A percentile compares a stretch with the other conserved stretches of the same genome.
These are phyloP conservation scores for Diaphora mendica DNA, from an alignment of 2,888 invertebrate genomes.

Conservation along the genomic window DNA sequence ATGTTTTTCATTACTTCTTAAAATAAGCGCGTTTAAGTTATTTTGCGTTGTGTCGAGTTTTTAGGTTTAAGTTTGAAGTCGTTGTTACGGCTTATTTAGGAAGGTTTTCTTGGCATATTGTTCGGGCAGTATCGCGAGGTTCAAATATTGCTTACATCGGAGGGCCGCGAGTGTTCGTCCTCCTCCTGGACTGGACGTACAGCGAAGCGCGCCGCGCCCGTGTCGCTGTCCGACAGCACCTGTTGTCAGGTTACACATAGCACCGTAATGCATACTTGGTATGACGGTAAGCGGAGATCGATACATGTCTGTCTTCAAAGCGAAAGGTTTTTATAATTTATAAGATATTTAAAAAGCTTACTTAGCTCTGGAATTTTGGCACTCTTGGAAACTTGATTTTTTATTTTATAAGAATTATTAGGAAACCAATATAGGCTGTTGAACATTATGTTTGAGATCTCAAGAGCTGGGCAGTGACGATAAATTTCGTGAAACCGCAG, in stretches of 20 bases:
- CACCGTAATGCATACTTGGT: constrained; percentile 43
- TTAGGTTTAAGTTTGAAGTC: background rate
- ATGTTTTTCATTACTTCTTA: background rate
- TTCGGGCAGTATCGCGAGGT: constrained; percentile 23
- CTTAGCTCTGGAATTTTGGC: background rate
- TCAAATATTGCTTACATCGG: constrained; percentile 75
- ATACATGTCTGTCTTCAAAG: background rate
- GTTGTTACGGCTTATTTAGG: background rate
- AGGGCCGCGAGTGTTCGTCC: constrained; percentile 86
- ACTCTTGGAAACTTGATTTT: too few species aligned
- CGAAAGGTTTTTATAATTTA: too few species aligned
- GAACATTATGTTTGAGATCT: background rate
- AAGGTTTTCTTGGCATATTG: constrained; percentile 9
- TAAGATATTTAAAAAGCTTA: background rate
- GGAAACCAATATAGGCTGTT: background rate
- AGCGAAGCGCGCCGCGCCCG: constrained; percentile 87
- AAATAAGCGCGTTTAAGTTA: background rate
- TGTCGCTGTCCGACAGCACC: constrained; percentile 85
- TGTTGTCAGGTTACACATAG: constrained; percentile 64
- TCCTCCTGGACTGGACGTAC: constrained; percentile 90
- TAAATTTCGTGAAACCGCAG: background rate
- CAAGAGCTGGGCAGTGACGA: background rate
- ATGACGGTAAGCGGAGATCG: constrained; percentile 33
- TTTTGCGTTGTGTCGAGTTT: background rate
- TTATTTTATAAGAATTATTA: too few species aligned